Evolutionary conservation across 1,140 invertebrate genomes (phyloP).

Genomic region (Drosophila ogumai): DNA sequence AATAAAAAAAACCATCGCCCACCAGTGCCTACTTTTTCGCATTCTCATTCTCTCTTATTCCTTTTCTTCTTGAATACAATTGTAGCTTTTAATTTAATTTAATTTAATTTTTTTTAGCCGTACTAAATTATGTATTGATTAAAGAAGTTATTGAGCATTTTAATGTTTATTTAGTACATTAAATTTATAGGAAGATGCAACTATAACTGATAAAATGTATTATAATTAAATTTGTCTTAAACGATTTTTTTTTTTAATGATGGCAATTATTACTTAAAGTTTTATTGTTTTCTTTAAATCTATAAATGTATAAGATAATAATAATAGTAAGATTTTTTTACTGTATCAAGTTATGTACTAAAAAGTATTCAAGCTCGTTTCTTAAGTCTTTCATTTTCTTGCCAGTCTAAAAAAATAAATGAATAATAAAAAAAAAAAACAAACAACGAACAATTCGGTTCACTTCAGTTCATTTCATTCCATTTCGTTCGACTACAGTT

Average conservation of each 20-base stretch:
- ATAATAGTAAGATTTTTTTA: too few relatives aligned
- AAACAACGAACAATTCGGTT: constrained; percentile 44
- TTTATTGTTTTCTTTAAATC: too few relatives aligned
- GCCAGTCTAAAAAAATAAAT: background rate
- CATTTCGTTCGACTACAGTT: constrained; percentile 67
- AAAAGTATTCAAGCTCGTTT: constrained; percentile 61
- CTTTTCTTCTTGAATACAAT: background rate
- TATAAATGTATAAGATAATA: background rate
- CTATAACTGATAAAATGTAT: too few relatives aligned
- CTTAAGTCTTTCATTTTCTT: constrained; percentile 76
- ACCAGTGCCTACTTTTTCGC: background rate
- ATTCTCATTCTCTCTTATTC: background rate
- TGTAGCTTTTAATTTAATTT: background rate
- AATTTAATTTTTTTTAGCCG: background rate
- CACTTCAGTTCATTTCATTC: constrained; percentile 70
- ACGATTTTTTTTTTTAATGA: too few relatives aligned
- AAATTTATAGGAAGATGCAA: too few relatives aligned
- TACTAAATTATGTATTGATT: background rate
- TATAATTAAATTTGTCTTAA: too few relatives aligned
- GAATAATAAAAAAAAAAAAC: background rate
- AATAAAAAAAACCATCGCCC: constrained; percentile 5
- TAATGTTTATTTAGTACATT: too few relatives aligned
- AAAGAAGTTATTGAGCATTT: background rate
- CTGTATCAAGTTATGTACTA: background rate
- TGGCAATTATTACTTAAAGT: too few relatives aligned